Evolutionary conservation across 2,888 invertebrate genomes (phyloP).

Genomic region (Villa cingulata): DNA sequence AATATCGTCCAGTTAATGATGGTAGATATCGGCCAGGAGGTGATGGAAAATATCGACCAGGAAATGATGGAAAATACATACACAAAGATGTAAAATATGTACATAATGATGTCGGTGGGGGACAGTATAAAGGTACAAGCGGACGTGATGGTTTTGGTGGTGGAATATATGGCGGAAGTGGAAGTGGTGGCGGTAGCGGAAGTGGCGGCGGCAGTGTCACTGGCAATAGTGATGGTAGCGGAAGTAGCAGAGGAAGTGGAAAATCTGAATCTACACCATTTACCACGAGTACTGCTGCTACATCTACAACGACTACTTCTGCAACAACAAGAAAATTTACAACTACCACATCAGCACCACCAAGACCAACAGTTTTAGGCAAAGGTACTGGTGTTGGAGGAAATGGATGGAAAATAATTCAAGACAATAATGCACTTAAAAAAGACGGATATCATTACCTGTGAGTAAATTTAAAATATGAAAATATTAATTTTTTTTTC

Average conservation of each 20-base stretch:
- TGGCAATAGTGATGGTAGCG: conserved; percentile 1
- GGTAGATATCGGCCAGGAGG: conserved; percentile 25
- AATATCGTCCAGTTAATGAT: conserved; percentile 27
- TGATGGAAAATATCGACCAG: conserved; percentile 25
- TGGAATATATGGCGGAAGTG: conserved; percentile 17
- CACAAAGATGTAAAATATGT: conserved; percentile 40
- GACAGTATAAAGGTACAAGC: conserved; percentile 14
- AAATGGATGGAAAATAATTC: conserved; percentile 40
- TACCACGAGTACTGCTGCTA: not conserved
- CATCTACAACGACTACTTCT: not conserved
- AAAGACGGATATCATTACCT: conserved; percentile 46
- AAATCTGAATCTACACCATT: not conserved
- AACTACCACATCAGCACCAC: not conserved
- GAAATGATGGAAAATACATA: conserved; percentile 35
- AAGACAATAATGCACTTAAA: conserved; percentile 39
- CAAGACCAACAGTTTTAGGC: conserved; percentile 16
- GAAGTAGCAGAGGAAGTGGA: conserved; percentile 6
- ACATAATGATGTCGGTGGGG: conserved; percentile 34
- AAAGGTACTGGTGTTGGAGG: conserved; percentile 31
- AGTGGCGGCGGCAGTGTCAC: conserved; percentile 16
- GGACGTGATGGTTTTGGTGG: conserved; percentile 15
- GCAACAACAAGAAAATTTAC: not conserved
- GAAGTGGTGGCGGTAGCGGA: conserved; percentile 14
- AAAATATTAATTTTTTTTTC: no score
- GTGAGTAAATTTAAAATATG: conserved; percentile 19